A percentile compares a stretch with the other conserved stretches of the same genome.
Evolutionary conservation across 2,797 vertebrate genomes (phyloP).

Genomic region (Pangasius macronema): DNA sequence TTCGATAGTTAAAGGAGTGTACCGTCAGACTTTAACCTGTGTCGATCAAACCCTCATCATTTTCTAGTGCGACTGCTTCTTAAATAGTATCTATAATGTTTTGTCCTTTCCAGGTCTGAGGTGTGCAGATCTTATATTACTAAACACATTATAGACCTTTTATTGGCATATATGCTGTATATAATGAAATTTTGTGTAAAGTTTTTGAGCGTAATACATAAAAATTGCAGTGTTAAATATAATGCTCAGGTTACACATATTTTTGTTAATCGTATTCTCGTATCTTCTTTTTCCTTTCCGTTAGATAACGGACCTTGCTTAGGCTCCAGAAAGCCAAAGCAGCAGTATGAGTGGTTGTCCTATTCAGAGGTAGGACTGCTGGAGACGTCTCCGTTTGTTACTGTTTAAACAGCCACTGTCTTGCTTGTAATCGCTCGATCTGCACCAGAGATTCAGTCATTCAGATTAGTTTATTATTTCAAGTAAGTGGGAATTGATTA

Average conservation of each 20-base stretch:
- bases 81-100: background rate
- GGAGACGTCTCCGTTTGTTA: conserved; percentile 14
- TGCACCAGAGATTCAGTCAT: background rate
- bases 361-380: conserved; percentile 82
- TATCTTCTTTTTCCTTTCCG: background rate
- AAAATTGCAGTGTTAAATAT: background rate
- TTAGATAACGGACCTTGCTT: conserved; percentile 90
- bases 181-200: background rate
- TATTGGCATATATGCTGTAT: background rate
- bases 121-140: background rate
- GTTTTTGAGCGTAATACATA: background rate
- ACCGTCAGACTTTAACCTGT: background rate
- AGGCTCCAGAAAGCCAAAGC: conserved; percentile 87
- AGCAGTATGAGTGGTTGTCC: conserved; percentile 91
- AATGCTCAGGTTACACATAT: background rate
- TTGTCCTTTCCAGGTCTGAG: background rate
- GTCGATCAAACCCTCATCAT: background rate
- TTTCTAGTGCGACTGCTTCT: background rate
- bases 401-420: background rate
- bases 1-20: background rate
- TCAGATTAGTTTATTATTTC: background rate
- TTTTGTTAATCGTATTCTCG: background rate
- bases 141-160: background rate
- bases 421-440: no score
- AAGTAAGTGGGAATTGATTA: background rate